Conservation (phyloP, 2,113 vertebrate genomes). For the Grantiella picta region DNA sequence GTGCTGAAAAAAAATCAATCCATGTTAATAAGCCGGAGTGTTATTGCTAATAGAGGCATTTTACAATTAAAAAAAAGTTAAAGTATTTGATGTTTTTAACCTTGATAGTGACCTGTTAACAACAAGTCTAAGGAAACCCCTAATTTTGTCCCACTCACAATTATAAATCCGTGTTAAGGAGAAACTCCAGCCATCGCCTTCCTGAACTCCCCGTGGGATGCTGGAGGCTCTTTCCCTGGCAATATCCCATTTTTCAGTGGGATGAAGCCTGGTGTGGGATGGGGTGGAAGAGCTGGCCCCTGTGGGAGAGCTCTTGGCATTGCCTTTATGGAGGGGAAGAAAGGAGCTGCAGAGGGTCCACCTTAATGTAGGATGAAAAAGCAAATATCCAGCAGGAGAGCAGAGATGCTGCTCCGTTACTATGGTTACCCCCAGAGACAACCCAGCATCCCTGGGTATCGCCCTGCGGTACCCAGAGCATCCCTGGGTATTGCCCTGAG, state of each 20-base stretch:
- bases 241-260: rapidly evolving
- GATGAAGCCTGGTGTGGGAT: background rate
- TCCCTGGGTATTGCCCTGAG: constrained; percentile 36
- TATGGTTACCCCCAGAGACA: constrained; percentile 68
- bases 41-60: background rate
- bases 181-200: background rate
- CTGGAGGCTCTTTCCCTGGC: background rate
- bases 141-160: constrained; percentile 12
- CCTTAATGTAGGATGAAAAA: constrained; percentile 52
- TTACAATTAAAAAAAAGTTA: background rate
- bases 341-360: background rate
- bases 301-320: background rate
- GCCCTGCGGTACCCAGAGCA: constrained; percentile 55
- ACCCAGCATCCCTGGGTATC: constrained; percentile 45
- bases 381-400: constrained; percentile 53
- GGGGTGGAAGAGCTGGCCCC: background rate
- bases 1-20: background rate
- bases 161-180: constrained; percentile 33
- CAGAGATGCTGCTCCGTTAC: constrained; percentile 70
- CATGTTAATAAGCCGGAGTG: background rate
- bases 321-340: background rate
- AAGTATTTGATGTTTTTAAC: constrained; percentile 7
- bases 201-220: background rate
- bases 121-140: constrained; percentile 30
- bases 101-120: constrained; percentile 26